Base-by-base conservation (phyloP, 2,888 invertebrate species). In the Apomyelois bistriatella region DNA sequence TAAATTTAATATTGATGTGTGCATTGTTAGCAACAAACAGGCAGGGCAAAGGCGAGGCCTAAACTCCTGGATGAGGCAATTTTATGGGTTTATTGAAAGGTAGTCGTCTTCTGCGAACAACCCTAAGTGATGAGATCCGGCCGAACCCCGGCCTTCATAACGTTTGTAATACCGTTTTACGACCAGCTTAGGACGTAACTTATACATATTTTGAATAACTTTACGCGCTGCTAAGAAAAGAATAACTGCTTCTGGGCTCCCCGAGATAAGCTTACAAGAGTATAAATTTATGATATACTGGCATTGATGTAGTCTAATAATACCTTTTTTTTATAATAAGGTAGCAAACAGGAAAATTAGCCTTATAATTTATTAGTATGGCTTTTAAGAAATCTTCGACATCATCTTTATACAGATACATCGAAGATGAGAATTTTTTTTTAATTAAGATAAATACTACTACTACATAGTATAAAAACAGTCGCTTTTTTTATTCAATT, bases 201-300 rank as follows among this genome's bases (percentile, higher is more conserved):
- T 85, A 86, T 85, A 84, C 82, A 85, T 85, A 85, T 86, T 86
- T 85, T 83, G 82, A 85, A 86, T 86, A 85, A 83, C 78, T 84
- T 86, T 83, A 81, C 76, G 77, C 66, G 69, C 74, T 78, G 70
- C 80, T 83, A 79, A 74, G 74, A 78, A 81, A 84, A 82, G 75
- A 82, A 80, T 81, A 79, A 79, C 77, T 77, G 67, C 70, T 60
- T 62, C 70, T 74, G 70, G 72, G 64, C 69, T 62, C 61, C 61
- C 58, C 54, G 60, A 78, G 79, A 83, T 85, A 82, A 72, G 68
- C 70, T 73, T 66, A 62, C 59, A 62, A 62, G 62, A 56, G 50
- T 65, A 66, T 64, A 64, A 62, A 64, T 61, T 62, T 64, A 59
- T 58, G 57, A 57, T 58, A 55, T 61, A 54, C 60, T 62, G 58